Base-by-base conservation (phyloP, 1,140 invertebrate genomes). In the Daktulosphaira vitifoliae region DNA sequence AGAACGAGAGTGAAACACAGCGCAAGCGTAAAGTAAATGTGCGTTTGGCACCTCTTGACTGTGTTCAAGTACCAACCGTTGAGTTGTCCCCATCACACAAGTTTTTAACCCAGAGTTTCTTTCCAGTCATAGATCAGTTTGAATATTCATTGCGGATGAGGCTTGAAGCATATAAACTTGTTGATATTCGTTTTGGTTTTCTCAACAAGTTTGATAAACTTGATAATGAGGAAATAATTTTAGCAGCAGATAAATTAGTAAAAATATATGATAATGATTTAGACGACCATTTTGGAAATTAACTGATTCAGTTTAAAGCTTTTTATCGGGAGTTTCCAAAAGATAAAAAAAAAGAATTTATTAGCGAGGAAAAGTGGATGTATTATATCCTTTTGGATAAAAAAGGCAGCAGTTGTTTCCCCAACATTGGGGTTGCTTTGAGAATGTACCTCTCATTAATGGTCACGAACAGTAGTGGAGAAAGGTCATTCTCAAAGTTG, bases 401-500 rank as follows among this genome's bases (percentile, higher is more conserved):
- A 46, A 46, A 46, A 16, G 42, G 3, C 16, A 46, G 2, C 3
- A 20, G 22, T 46, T 49, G 53, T 52, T 71, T 69, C 68, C 70
- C 68, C 44, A 71, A 72, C 66, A 37, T 69, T 46, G 65, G 70
- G 66, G 68, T 70, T 65, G 53, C 64, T n/a, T 22, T 69, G 9
- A 66, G 69, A 64, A 70, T 71, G 48, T 70, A 62, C 51, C 56
- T 69, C 52, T 51, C 51, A n/a, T 50, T 68, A 29, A 70, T 69
- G 68, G 67, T 70, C n/a, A 69, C 65, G 5, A 70, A 70, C 37
- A 69, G 66, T 64, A 69, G 62, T 51, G 67, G 68, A 37, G 69
- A 72, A 68, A 65, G 70, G 51, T 70, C 70, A 39, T 71, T 71
- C 56, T n/a, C n/a, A n/a, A n/a, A n/a, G n/a, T n/a, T n/a, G n/a